Evolutionary conservation across 1,140 invertebrate genomes (phyloP), one percentile per base, ranked within the genome.

Genomic region (Physella acuta): DNA sequence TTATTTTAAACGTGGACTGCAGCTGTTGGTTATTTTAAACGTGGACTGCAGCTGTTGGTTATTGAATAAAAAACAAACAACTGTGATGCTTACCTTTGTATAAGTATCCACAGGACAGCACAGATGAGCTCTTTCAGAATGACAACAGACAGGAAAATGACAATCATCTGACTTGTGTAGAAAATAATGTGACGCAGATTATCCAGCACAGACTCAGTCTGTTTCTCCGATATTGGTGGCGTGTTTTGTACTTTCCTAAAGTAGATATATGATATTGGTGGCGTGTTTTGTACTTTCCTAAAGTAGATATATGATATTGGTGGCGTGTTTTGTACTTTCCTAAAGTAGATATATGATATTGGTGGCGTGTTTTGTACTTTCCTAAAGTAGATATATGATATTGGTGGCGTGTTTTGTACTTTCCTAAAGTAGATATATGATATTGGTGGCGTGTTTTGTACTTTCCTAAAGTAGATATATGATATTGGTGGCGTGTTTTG

Each of bases 61-160:
- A 2, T 31, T 30, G 8, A 20, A 17, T 30, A 59, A 68, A 16
- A 37, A n/a, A 68, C 36, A 17, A 52, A 31, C 30, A 31, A 34
- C 37, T 3, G 3, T 51, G 33, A 3, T 14, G n/a, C 66, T 55
- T 44, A 80, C 78, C 78, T 76, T 70, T 76, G 76, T 33, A 78
- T 71, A 36, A 76, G 77, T n/a, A 80, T 73, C 78, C 78, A 80
- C 58, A 76, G 52, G 0, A 78, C 77, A 14, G 73, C 75, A 36
- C 73, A 70, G 1, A 75, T 44, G 20, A 80, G 65, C 59, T 80
- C 77, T 49, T 78, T 78, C n/a, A 80, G 70, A 52, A 78, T 70
- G 34, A 78, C 68, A 30, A 78, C 65, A 52, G 75, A 70, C 68
- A 80, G 63, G 44, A 74, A 80, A 39, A 80, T 70, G 24, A 77